These are phyloP conservation scores for Drosophila meridionalis DNA, from an alignment of 2,888 invertebrate species.

Conservation along the genomic window DNA sequence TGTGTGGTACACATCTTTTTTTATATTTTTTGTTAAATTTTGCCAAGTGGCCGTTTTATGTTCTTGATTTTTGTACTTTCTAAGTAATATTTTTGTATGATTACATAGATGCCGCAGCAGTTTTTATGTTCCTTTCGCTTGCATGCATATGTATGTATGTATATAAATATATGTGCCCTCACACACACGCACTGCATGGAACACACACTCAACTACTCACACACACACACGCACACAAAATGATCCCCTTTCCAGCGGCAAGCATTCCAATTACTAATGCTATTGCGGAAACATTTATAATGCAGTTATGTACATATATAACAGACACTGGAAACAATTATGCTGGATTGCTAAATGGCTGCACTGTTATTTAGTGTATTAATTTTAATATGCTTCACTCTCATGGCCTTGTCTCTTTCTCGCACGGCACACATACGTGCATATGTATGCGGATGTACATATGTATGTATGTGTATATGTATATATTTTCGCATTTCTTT, in stretches of 20 bases:
- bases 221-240: conserved; percentile 32
- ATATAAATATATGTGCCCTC: conserved; percentile 16
- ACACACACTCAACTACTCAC: conserved; percentile 3
- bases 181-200: conserved; percentile 23
- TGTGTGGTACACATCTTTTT: conserved; percentile 52
- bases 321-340: conserved; percentile 22
- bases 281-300: conserved; percentile 69
- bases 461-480: conserved; percentile 26
- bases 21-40: conserved; percentile 41
- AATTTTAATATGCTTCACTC: conserved; percentile 56
- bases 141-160: conserved; percentile 16
- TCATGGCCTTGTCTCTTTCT: conserved; percentile 41
- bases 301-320: conserved; percentile 40
- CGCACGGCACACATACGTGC: conserved; percentile 40
- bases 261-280: conserved; percentile 54
- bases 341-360: conserved; percentile 36
- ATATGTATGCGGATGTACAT: conserved; percentile 49
- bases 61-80: conserved; percentile 12
- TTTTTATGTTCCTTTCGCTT: conserved; percentile 35
- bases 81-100: conserved; percentile 2
- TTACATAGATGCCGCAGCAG: conserved; percentile 39
- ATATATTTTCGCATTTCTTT: conserved; percentile 67
- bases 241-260: conserved; percentile 64
- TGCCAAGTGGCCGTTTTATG: conserved; percentile 22
- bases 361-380: conserved; percentile 63